A percentile compares a stretch with the other conserved stretches of the same genome.
These are phyloP conservation scores for Pogona vitticeps DNA, from an alignment of 2,113 vertebrate species.

Conservation along the genomic window DNA sequence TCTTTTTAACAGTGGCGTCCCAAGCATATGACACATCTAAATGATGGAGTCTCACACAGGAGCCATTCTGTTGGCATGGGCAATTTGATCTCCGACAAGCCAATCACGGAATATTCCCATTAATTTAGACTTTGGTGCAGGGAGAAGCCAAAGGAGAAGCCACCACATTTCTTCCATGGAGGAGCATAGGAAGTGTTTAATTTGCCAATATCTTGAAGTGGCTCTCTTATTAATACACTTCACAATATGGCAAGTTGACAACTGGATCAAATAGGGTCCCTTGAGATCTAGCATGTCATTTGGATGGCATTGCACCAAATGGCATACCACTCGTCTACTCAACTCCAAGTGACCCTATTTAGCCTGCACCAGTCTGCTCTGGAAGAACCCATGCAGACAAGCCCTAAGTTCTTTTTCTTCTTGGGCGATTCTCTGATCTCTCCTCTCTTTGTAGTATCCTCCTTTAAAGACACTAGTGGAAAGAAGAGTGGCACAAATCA, in stretches of 20 bases:
- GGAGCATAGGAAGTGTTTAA: not conserved
- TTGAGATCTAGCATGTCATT: too few species aligned
- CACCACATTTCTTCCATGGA: too few species aligned
- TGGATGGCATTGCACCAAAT: not conserved
- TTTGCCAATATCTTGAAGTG: too few species aligned
- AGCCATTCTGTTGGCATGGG: not conserved
- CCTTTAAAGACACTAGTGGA: slow-evolving; percentile 10
- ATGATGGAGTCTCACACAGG: not conserved
- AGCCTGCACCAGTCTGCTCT: too few species aligned
- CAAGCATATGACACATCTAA: not conserved
- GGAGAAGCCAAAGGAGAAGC: not conserved
- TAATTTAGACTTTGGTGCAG: not conserved
- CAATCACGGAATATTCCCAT: not conserved
- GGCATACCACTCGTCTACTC: too few species aligned
- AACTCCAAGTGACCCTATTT: too few species aligned
- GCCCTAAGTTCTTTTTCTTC: not conserved
- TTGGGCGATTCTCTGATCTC: not conserved
- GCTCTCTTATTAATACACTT: too few species aligned
- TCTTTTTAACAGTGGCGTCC: not conserved
- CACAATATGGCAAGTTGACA: too few species aligned
- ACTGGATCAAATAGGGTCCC: too few species aligned
- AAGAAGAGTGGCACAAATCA: not conserved
- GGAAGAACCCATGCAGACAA: too few species aligned
- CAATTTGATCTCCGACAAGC: not conserved
- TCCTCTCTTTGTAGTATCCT: not conserved